phyloP scores from a whole-genome alignment of 1,140 invertebrate species.

The Musca domestica region DNA sequence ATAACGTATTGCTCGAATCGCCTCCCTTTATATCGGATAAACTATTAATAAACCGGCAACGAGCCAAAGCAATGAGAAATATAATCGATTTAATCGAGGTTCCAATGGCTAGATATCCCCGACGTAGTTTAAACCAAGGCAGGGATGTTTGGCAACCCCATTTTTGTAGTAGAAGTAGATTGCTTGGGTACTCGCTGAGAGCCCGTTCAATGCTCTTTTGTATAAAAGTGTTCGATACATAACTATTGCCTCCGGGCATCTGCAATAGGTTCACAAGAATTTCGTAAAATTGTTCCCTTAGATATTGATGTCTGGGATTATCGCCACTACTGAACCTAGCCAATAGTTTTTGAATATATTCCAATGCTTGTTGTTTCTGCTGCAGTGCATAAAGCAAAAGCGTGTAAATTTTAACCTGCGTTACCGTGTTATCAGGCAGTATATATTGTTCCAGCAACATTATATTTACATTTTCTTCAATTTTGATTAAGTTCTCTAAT shows the following conservation, averaged over 20 bases:
- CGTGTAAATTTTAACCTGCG: conserved; percentile 59
- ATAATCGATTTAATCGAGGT: conserved; percentile 37
- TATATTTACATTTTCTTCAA: conserved; percentile 31
- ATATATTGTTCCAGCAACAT: conserved; percentile 51
- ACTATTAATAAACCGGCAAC: conserved; percentile 32
- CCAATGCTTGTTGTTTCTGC: conserved; percentile 38
- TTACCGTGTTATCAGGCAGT: conserved; percentile 57
- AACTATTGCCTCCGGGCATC: conserved; percentile 30
- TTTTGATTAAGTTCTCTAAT: conserved; percentile 12
- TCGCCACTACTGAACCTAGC: conserved; percentile 29
- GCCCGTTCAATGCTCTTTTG: conserved; percentile 44
- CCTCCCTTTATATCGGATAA: background rate
- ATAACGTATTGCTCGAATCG: background rate
- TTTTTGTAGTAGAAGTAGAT: conserved; percentile 57
- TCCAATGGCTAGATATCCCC: conserved; percentile 29
- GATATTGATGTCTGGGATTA: conserved; percentile 31
- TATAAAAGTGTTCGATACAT: conserved; percentile 40
- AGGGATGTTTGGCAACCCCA: conserved; percentile 31
- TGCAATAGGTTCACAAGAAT: conserved; percentile 52
- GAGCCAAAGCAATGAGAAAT: conserved; percentile 35
- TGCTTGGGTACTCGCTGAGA: conserved; percentile 59
- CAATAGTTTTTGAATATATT: conserved; percentile 49
- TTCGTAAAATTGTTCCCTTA: conserved; percentile 57
- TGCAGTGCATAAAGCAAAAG: conserved; percentile 56
- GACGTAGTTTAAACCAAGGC: conserved; percentile 40